A percentile compares a stretch with the other conserved stretches of the same genome.
Evolutionary conservation across 2,797 vertebrate species (phyloP).

Genomic region (Gymnothorax javanicus): DNA sequence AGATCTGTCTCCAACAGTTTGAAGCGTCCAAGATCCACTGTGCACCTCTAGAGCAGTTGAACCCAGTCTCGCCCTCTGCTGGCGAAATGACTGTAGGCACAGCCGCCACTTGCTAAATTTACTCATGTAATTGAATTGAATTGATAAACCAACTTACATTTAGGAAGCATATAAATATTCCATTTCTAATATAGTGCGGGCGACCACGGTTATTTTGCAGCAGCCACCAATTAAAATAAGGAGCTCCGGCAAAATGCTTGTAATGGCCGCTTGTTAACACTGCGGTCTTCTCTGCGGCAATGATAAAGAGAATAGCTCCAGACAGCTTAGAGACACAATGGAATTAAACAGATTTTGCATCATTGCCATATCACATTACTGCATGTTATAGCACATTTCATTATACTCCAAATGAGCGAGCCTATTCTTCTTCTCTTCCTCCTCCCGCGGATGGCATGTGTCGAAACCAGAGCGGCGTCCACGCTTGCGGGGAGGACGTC

Average conservation of each 20-base stretch:
- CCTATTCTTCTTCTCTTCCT: slow-evolving; percentile 11
- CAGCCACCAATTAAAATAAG: neutral
- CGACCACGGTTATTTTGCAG: neutral
- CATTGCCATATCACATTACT: slow-evolving; percentile 17
- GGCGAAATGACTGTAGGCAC: neutral
- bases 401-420: slow-evolving; percentile 13
- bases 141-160: neutral
- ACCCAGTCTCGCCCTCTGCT: neutral
- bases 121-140: neutral
- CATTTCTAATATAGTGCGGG: neutral
- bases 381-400: slow-evolving; percentile 11
- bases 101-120: neutral
- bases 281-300: neutral
- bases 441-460: neutral
- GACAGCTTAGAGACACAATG: slow-evolving; percentile 15
- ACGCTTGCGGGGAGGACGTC: neutral
- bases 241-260: neutral
- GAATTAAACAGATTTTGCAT: slow-evolving; percentile 11
- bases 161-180: neutral
- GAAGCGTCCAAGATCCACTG: neutral
- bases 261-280: neutral
- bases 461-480: neutral
- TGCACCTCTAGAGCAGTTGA: neutral
- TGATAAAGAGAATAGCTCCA: neutral
- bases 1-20: neutral